Evolutionary conservation across 2,113 vertebrate genomes (phyloP).

Genomic region (Crotophaga sulcirostris): DNA sequence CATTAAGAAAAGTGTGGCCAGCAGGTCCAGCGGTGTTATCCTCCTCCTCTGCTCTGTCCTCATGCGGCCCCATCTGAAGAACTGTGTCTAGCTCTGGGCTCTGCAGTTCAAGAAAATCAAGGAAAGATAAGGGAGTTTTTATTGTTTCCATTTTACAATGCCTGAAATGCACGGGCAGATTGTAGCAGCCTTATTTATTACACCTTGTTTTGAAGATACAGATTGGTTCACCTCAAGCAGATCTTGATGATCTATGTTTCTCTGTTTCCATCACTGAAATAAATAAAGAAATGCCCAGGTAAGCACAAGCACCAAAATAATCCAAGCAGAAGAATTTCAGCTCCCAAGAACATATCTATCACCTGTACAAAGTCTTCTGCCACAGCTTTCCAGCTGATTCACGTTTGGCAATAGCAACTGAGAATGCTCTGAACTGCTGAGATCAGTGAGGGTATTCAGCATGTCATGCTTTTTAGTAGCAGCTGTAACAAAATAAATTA

Average conservation of each 20-base stretch:
- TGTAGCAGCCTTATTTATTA: neutral
- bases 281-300: neutral
- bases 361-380: neutral
- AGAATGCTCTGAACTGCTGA: neutral
- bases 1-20: too few relatives aligned
- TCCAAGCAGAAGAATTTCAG: neutral
- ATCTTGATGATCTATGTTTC: neutral
- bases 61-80: too few relatives aligned
- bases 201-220: neutral
- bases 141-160: neutral
- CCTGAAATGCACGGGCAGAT: neutral
- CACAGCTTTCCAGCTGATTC: neutral
- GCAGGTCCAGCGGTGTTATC: too few relatives aligned
- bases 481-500: neutral
- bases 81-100: too few relatives aligned
- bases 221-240: neutral
- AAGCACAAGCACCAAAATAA: neutral
- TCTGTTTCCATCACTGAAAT: neutral
- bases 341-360: neutral
- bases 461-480: neutral
- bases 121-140: too few relatives aligned
- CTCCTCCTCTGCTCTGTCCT: too few relatives aligned
- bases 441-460: fast-evolving
- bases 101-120: too few relatives aligned
- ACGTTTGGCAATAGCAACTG: neutral